These are phyloP conservation scores for Papilio glaucus DNA, from an alignment of 1,140 invertebrate genomes.

Conservation along the genomic window DNA sequence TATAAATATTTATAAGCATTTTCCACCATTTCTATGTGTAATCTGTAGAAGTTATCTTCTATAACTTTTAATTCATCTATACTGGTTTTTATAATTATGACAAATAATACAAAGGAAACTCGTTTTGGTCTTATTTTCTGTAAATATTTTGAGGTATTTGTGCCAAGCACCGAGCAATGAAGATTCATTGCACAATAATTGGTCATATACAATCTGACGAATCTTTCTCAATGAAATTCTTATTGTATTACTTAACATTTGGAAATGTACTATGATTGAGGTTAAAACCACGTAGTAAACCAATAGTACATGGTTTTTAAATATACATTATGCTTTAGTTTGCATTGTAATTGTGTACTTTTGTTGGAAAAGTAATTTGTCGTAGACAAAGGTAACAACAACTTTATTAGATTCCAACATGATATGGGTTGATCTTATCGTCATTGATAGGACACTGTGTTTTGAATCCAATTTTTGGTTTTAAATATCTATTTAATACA, in stretches of 20 bases:
- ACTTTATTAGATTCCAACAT: neutral
- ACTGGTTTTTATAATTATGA: slow-evolving; percentile 4
- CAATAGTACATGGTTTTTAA: neutral
- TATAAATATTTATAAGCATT: neutral
- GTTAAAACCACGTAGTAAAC: too few relatives aligned
- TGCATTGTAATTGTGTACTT: slow-evolving; percentile 15
- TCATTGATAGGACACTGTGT: too few relatives aligned
- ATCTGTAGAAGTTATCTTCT: neutral
- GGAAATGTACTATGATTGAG: neutral
- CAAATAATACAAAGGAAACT: neutral
- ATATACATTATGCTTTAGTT: neutral
- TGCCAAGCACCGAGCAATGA: neutral
- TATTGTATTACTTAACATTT: neutral
- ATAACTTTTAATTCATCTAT: neutral
- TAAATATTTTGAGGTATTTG: neutral
- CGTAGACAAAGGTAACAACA: neutral
- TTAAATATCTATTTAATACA: too few relatives aligned
- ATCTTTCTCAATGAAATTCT: neutral
- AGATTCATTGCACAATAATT: neutral
- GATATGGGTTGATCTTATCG: too few relatives aligned
- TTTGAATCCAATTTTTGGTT: too few relatives aligned
- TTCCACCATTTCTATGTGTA: neutral
- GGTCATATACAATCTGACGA: neutral
- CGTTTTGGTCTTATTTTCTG: neutral
- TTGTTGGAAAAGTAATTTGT: neutral